These are phyloP conservation scores for Flexamia atlantica DNA, from an alignment of 2,888 invertebrate genomes.

Conservation along the genomic window DNA sequence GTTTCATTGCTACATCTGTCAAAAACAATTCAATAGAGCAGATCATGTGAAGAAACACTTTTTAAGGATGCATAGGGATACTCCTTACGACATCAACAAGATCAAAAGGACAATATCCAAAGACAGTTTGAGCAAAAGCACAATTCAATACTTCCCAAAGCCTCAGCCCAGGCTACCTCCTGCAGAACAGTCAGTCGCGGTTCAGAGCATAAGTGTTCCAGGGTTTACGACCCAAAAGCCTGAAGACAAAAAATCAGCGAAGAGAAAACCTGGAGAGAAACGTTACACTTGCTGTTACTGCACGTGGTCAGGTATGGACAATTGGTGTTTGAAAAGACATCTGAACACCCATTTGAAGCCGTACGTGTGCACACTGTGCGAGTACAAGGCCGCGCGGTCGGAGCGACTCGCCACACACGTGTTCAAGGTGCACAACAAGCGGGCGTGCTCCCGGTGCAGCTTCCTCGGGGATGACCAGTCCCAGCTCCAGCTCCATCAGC, in stretches of 20 bases:
- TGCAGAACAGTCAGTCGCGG: slow-evolving; percentile 44
- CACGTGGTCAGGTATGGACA: slow-evolving; percentile 95
- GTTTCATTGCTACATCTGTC: slow-evolving; percentile 95
- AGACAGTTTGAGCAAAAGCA: slow-evolving; percentile 33
- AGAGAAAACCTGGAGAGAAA: slow-evolving; percentile 77
- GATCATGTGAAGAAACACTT: slow-evolving; percentile 98
- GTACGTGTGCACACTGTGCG: slow-evolving; percentile 93
- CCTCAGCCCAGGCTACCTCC: slow-evolving; percentile 40
- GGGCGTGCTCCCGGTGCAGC: slow-evolving; percentile 92
- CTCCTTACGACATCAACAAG: slow-evolving; percentile 90
- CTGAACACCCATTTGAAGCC: slow-evolving; percentile 96
- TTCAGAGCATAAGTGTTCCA: slow-evolving; percentile 52
- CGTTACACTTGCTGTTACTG: slow-evolving; percentile 93
- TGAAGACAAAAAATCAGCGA: slow-evolving; percentile 73
- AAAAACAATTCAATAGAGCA: slow-evolving; percentile 95
- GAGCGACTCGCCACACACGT: slow-evolving; percentile 94
- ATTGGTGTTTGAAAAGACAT: slow-evolving; percentile 95
- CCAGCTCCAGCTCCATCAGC: slow-evolving; percentile 85
- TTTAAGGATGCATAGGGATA: slow-evolving; percentile 93
- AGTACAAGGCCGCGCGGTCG: slow-evolving; percentile 95
- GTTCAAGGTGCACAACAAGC: slow-evolving; percentile 93
- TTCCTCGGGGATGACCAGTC: slow-evolving; percentile 91
- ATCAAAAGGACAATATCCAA: slow-evolving; percentile 72
- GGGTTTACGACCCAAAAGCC: slow-evolving; percentile 71
- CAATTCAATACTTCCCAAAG: slow-evolving; percentile 59